Evolutionary conservation across 2,797 vertebrate genomes (phyloP), one percentile per base, ranked within the genome.

Genomic region (Clarias platycephalus): DNA sequence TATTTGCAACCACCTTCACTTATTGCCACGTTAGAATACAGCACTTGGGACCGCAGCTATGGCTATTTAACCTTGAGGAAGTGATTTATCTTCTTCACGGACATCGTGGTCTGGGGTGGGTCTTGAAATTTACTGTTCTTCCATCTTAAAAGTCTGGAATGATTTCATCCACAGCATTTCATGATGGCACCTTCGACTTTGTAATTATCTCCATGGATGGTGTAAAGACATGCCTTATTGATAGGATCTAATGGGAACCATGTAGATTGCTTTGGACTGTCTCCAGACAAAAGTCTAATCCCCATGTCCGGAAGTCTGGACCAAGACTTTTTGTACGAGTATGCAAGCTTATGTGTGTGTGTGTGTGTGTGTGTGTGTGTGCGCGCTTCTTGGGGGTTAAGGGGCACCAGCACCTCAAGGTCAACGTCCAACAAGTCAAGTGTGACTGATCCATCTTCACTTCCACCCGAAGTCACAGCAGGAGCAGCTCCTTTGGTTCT

Each of bases 401-500:
- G 22, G 44, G 64, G 31, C n/a, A 78, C 31, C 28, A 49, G 49
- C 63, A 68, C 24, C 55, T 66, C 26, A 40, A 71, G 76, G 18
- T 63, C 20, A 31, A 71, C 40, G 22, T 83, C 31, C 24, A 66
- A 26, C 31, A 67, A 81, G 63, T 24, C 53, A 62, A 81, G 66
- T 55, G 84, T 82, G 87, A 86, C 66, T 67, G 55, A 83, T 83
- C 84, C 12, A 6, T 80, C 74, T 84, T 37, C 62, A 81, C 34
- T 81, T 85, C 81, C 34, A 81, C 62, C 24, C 31, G 49, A 83
- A 80, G 24, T 81, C 44, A 10, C 24, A 66, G 79, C 57, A 85
- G 84, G 62, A 82, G 80, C 28, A 79, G 15, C 34, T 63, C 58
- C 31, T 44, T 57, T 62, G 37, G n/a, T 80, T 80, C 60, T 49